Base-by-base conservation (phyloP, 2,888 invertebrate species). In the Julus scandinavius region DNA sequence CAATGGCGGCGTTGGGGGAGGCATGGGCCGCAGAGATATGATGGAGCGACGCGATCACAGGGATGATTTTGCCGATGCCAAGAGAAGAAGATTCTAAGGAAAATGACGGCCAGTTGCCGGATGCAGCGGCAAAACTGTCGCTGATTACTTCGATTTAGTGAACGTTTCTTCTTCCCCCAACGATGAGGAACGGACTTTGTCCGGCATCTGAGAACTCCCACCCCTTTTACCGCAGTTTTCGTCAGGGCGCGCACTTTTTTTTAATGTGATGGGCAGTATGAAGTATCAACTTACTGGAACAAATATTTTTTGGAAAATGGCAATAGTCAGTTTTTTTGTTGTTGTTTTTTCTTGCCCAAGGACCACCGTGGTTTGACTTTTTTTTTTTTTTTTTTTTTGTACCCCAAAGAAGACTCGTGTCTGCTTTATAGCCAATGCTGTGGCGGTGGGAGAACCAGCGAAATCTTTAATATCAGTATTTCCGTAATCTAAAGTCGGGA, bases 31-130 rank as follows among this genome's bases (percentile, higher is more conserved):
- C 87, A 88, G 88, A 72, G 88, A 89, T 6, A 85, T 89, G 86
- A 89, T 89, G 89, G 89, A 89, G 5, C 88, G 88, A 63, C 89
- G 89, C 15, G 89, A 89, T 49, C 89, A 89, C 88, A 89, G 88
- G 85, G 89, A 89, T 84, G 89, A 89, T 63, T 89, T 85, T 88
- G 89, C 83, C 20, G 89, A 89, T 40, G 58, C 85, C 80, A 89
- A 89, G 89, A 85, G 89, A 54, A 86, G 86, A 49, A 45, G 86
- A 50, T 86, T 86, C 86, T 86, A n/a, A 86, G 84, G 84, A 84
- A 5, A 45, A 5, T 84, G 54, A 4, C n/a, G 63, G n/a, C 63
- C 63, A 2, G n/a, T 63, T n/a, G 63, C 54, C 54, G 54, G 17
- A 54, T 15, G 63, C n/a, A 13, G 17, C 4, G 54, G 11, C 54